A percentile compares a stretch with the other conserved stretches of the same genome.
phyloP scores from a whole-genome alignment of 2,888 invertebrate genomes.

The Neoascia interrupta region DNA sequence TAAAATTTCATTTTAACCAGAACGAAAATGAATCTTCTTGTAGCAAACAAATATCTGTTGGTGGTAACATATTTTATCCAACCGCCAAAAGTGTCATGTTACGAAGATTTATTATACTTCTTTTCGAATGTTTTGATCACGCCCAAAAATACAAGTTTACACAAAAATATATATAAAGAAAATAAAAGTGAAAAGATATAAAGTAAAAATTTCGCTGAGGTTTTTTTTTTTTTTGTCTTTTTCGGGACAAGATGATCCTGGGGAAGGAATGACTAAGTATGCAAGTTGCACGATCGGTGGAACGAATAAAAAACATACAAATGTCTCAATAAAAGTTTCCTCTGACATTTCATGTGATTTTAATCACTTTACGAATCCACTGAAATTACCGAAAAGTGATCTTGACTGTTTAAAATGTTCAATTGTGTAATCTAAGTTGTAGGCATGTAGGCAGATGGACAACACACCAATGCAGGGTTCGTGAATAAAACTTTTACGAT shows the following conservation, averaged over 20 bases:
- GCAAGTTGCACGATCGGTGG: background rate
- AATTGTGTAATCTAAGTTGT: no score
- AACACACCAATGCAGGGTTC: no score
- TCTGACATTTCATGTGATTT: no score
- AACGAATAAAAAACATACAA: background rate
- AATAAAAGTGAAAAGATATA: slow-evolving; percentile 4
- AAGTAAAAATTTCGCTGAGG: slow-evolving; percentile 31
- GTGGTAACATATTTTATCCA: slow-evolving; percentile 76
- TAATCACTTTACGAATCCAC: no score
- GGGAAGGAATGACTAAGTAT: background rate
- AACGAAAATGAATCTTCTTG: slow-evolving; percentile 8
- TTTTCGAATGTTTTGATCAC: slow-evolving; percentile 67
- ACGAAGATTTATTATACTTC: slow-evolving; percentile 78
- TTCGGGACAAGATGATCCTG: slow-evolving; percentile 22
- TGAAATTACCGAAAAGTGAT: no score
- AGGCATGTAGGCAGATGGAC: no score
- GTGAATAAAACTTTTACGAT: no score
- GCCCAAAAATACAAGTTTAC: slow-evolving; percentile 70
- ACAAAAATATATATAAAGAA: slow-evolving; percentile 31
- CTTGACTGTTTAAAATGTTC: no score
- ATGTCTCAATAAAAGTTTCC: slow-evolving; percentile 22
- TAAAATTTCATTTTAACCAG: slow-evolving; percentile 19
- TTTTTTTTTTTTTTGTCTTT: slow-evolving; percentile 34
- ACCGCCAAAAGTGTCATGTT: slow-evolving; percentile 80
- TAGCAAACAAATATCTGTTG: slow-evolving; percentile 51